Conservation (phyloP, 2,797 vertebrate genomes). For the Chiloscyllium punctatum region DNA sequence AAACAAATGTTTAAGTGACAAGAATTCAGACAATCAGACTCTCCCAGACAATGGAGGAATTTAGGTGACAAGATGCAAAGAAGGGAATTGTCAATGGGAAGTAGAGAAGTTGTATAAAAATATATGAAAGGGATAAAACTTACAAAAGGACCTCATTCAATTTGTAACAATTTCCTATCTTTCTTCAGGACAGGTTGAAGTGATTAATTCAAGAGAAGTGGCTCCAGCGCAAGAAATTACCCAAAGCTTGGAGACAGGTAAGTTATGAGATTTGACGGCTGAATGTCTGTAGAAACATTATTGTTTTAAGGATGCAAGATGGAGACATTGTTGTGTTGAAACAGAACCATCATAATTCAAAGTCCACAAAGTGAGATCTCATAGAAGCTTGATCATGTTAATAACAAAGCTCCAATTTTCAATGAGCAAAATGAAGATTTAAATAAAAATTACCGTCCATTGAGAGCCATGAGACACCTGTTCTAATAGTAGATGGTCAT, state of each 20-base stretch:
- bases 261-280: neutral
- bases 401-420: no score
- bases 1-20: neutral
- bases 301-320: neutral
- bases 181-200: conserved; percentile 63
- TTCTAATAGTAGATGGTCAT: no score
- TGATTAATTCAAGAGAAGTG: conserved; percentile 82
- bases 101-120: neutral
- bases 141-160: no score
- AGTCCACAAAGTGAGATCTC: no score
- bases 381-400: no score
- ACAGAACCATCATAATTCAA: no score
- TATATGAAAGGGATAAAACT: neutral
- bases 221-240: conserved; percentile 63
- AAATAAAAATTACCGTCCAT: no score
- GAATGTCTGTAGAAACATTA: no score
- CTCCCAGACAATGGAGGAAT: neutral
- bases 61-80: neutral
- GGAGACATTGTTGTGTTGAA: neutral
- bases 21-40: neutral
- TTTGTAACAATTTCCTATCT: neutral
- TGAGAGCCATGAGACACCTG: no score
- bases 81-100: neutral
- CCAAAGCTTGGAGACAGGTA: neutral
- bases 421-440: no score